Conservation (phyloP, 2,113 vertebrate species). For the Trogon melanurus region DNA sequence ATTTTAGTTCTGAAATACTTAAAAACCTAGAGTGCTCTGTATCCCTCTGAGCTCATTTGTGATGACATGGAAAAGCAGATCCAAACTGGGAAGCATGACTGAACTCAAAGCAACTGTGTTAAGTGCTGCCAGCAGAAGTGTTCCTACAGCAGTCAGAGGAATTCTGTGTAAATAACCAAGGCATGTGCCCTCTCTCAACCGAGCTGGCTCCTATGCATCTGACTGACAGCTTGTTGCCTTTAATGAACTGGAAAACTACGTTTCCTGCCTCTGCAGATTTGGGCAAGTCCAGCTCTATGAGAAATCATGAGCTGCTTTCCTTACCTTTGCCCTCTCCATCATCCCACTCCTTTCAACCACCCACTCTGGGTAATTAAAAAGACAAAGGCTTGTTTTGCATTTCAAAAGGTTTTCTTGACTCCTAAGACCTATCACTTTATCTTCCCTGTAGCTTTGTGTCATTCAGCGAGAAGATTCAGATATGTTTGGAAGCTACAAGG, state of each 20-base stretch:
- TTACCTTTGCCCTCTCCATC: not conserved
- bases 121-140: constrained; percentile 20
- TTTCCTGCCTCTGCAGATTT: not conserved
- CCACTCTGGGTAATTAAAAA: not conserved
- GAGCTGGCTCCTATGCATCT: not conserved
- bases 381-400: not conserved
- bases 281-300: not conserved
- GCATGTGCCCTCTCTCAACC: constrained; percentile 35
- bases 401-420: not conserved
- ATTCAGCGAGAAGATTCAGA: not conserved
- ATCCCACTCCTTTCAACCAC: not conserved
- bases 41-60: not conserved
- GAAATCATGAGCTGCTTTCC: not conserved
- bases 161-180: constrained; percentile 63
- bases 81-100: constrained; percentile 32
- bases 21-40: not conserved
- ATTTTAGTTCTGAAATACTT: not conserved
- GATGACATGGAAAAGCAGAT: not conserved
- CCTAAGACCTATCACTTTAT: not conserved
- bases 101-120: constrained; percentile 59
- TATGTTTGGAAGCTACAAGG: not conserved
- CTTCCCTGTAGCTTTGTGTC: not conserved
- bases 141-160: constrained; percentile 13
- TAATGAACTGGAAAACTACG: constrained; percentile 57
- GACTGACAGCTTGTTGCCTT: constrained; percentile 64